Base-by-base conservation (phyloP, 2,113 vertebrate genomes). In the Callaeas wilsoni region DNA sequence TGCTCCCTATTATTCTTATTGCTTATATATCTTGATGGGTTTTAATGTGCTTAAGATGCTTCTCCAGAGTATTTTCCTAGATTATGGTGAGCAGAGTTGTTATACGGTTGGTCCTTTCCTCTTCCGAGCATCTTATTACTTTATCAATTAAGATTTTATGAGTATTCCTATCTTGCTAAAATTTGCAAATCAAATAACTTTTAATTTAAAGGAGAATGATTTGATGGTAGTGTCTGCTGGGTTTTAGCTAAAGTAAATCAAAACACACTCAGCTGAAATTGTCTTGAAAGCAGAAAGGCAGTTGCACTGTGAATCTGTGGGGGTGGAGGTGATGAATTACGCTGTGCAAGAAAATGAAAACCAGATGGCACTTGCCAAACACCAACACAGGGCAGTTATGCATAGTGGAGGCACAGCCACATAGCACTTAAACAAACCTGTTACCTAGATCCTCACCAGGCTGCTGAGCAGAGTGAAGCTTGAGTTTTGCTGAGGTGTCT, bases 321-420 rank as follows among this genome's bases (percentile, higher is more conserved):
- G 49, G 92, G 92, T 86, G 91, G 91, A 94, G 92, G 83, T 81
- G 93, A 90, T 92, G 88, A 96, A 94, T 96, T 94, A 76, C 44
- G n/a, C 76, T 60, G 90, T 78, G 94, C 92, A 95, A 35, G 73
- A 93, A 94, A 96, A 96, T 62, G 84, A 93, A 90, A 95, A 97
- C 95, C 98, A 98, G 98, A 98, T 98, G 98, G 97, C 63, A 30
- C 90, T 96, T 97, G 97, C 97, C 98, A 96, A 95, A 90, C 87
- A 81, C 65, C 96, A 95, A 92, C 83, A 42, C 60, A 41, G 89
- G 12, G 56, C 65, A 84, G 56, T 81, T 88, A 49, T 75, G 91
- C 75, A n/a, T 2, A 75, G 79, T 32, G 63, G 84, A 96, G 96
- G 91, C 95, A 88, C 63, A 95, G 83, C 91, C 91, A 69, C 77